These are phyloP conservation scores for Phalacrocorax brasilianus DNA, from an alignment of 2,113 vertebrate species.

Conservation along the genomic window DNA sequence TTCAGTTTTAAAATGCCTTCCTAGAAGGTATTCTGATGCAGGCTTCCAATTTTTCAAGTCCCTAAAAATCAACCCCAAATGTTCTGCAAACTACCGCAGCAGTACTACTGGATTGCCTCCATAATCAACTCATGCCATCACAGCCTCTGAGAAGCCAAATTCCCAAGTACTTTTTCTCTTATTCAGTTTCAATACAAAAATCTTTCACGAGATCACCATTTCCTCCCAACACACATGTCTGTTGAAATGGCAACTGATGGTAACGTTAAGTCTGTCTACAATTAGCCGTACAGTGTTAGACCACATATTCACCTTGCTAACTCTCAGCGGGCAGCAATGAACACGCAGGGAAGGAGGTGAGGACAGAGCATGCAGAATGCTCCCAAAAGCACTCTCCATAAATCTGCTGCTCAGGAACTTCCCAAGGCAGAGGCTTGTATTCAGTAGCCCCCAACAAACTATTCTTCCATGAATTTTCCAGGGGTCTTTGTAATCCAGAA, in stretches of 20 bases:
- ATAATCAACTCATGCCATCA: neutral
- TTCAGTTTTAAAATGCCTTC: neutral
- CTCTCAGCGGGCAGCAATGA: neutral
- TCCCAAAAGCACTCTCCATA: neutral
- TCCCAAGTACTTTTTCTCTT: neutral
- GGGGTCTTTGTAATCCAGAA: neutral
- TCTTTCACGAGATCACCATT: neutral
- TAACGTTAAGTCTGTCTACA: neutral
- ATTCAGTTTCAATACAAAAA: neutral
- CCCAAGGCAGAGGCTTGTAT: neutral
- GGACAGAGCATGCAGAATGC: neutral
- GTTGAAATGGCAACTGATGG: neutral
- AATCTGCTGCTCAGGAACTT: neutral
- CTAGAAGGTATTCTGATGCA: neutral
- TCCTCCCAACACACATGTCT: neutral
- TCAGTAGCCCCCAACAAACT: neutral
- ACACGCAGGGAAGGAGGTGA: fast-evolving
- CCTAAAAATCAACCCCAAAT: neutral
- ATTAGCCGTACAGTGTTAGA: neutral
- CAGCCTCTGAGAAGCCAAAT: neutral
- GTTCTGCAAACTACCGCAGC: neutral
- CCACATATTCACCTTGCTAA: neutral
- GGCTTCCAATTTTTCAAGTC: neutral
- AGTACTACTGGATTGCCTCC: neutral
- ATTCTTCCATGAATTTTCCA: neutral